These are phyloP conservation scores for Tautogolabrus adspersus DNA, from an alignment of 2,113 vertebrate species.

Conservation along the genomic window DNA sequence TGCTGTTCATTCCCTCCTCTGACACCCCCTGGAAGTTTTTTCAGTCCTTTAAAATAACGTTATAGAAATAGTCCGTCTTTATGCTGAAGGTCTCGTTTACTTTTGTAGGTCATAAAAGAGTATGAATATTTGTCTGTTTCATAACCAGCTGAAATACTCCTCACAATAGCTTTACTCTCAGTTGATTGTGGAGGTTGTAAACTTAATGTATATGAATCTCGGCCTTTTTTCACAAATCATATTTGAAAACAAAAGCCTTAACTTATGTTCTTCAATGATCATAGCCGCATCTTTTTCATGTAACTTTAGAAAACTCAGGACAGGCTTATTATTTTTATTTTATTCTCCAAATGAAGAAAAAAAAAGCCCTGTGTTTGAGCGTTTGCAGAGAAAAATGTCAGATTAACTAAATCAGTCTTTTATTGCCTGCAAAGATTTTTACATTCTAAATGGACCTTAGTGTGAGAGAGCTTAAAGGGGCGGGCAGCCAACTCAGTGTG, in stretches of 20 bases:
- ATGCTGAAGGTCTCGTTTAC: no score
- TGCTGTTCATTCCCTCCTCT: no score
- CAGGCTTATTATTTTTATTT: conserved; percentile 9
- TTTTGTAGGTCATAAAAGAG: no score
- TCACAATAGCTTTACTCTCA: not conserved
- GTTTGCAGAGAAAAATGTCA: conserved; percentile 51
- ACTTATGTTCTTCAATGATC: not conserved
- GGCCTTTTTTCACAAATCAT: not conserved
- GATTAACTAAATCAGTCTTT: conserved; percentile 68
- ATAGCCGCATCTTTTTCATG: not conserved
- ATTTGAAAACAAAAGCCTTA: not conserved
- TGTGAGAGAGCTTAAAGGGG: conserved; percentile 55
- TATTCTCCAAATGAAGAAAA: not conserved
- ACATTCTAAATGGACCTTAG: conserved; percentile 64
- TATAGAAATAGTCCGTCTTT: no score
- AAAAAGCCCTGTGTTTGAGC: conserved; percentile 23
- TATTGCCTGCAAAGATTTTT: conserved; percentile 72
- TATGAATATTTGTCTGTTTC: no score
- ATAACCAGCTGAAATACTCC: no score
- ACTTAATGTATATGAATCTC: conserved; percentile 18
- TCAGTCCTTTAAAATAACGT: no score
- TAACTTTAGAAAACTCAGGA: conserved; percentile 4
- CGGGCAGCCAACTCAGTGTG: conserved; percentile 41
- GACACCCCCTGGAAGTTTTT: no score
- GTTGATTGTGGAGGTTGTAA: conserved; percentile 41